These are phyloP conservation scores for Odontomachus brunneus DNA, from an alignment of 1,140 invertebrate genomes.

Conservation along the genomic window DNA sequence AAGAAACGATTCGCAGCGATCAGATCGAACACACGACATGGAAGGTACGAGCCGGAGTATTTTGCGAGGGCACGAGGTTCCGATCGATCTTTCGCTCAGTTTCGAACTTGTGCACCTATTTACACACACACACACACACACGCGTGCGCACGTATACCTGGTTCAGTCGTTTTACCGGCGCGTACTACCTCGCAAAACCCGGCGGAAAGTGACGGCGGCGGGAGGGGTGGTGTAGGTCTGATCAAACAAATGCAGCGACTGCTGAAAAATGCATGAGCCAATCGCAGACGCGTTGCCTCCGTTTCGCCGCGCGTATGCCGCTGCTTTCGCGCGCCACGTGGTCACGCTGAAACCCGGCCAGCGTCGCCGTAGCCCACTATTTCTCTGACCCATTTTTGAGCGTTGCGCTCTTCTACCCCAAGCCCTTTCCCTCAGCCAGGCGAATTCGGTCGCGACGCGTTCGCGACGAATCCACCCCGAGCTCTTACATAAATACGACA, in stretches of 20 bases:
- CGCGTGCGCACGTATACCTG: slow-evolving; percentile 13
- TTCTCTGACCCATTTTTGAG: slow-evolving; percentile 30
- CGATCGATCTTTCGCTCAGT: slow-evolving; percentile 44
- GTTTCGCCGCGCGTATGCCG: background rate
- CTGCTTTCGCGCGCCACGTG: slow-evolving; percentile 5
- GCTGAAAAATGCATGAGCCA: slow-evolving; percentile 75
- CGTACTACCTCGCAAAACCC: slow-evolving; percentile 11
- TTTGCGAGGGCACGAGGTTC: slow-evolving; percentile 28
- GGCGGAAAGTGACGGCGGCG: slow-evolving; percentile 60
- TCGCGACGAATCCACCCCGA: background rate
- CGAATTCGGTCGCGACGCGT: slow-evolving; percentile 26
- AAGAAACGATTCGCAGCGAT: slow-evolving; percentile 52
- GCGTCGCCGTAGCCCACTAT: slow-evolving; percentile 1
- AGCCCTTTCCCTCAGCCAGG: background rate
- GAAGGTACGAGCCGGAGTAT: slow-evolving; percentile 18
- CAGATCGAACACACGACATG: slow-evolving; percentile 36
- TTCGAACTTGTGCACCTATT: slow-evolving; percentile 21
- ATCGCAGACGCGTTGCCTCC: slow-evolving; percentile 63
- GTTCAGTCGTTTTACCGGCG: slow-evolving; percentile 5
- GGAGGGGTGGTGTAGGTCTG: slow-evolving; percentile 59
- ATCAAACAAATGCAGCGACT: slow-evolving; percentile 73
- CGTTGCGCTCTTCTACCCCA: background rate
- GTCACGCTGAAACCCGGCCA: background rate
- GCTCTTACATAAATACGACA: background rate
- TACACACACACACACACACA: slow-evolving; percentile 21